Evolutionary conservation across 2,888 invertebrate species (phyloP).

Genomic region (Horisme vitalbata): DNA sequence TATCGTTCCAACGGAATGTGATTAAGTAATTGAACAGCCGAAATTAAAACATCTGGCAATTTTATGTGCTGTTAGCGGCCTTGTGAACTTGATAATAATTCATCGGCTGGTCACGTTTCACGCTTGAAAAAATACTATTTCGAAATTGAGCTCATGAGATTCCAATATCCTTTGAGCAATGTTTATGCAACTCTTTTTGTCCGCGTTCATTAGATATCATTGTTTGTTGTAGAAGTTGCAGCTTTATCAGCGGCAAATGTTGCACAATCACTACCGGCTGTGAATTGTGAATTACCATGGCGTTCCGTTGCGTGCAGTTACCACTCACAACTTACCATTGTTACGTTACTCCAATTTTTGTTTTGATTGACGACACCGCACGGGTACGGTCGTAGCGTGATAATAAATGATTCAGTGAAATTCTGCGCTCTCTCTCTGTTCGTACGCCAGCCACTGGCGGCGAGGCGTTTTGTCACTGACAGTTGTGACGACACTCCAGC

Average conservation of each 20-base stretch:
- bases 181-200: slow-evolving; percentile 26
- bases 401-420: slow-evolving; percentile 52
- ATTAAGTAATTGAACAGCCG: slow-evolving; percentile 26
- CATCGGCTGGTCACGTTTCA: slow-evolving; percentile 5
- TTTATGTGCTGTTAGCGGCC: slow-evolving; percentile 8
- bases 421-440: slow-evolving; percentile 24
- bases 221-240: slow-evolving; percentile 21
- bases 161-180: slow-evolving; percentile 23
- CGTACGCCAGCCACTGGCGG: slow-evolving; percentile 9
- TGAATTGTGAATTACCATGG: slow-evolving; percentile 28
- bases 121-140: slow-evolving; percentile 4
- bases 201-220: slow-evolving; percentile 18
- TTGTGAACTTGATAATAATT: slow-evolving; percentile 7
- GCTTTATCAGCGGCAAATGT: slow-evolving; percentile 29
- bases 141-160: slow-evolving; percentile 15
- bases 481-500: slow-evolving; percentile 37
- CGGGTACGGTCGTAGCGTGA: slow-evolving; percentile 33
- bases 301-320: slow-evolving; percentile 31
- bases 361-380: slow-evolving; percentile 38
- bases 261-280: slow-evolving; percentile 32
- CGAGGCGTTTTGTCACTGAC: slow-evolving; percentile 23
- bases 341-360: slow-evolving; percentile 36
- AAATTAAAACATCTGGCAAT: slow-evolving; percentile 21
- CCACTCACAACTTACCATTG: slow-evolving; percentile 26
- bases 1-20: slow-evolving; percentile 15